phyloP scores from a whole-genome alignment of 2,113 vertebrate species.

The Solea senegalensis region DNA sequence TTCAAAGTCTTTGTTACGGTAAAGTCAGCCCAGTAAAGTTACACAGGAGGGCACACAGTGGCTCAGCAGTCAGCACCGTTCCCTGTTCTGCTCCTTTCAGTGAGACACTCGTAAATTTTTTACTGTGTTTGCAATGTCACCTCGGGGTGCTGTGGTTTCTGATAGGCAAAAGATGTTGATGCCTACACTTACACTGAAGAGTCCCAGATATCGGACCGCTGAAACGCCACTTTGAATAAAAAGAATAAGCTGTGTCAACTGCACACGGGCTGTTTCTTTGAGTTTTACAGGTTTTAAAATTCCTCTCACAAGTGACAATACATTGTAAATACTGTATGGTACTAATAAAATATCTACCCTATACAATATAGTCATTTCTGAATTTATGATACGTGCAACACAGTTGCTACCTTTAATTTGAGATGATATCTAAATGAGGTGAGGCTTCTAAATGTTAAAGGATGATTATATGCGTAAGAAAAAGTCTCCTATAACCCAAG shows the following conservation, averaged over 20 bases:
- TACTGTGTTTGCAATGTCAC: slow-evolving; percentile 28
- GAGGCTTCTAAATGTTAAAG: too few species aligned
- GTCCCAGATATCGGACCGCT: not conserved
- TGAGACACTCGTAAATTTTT: slow-evolving; percentile 26
- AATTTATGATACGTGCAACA: too few species aligned
- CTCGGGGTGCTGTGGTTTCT: slow-evolving; percentile 10
- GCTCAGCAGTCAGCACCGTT: slow-evolving; percentile 28
- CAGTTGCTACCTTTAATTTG: too few species aligned
- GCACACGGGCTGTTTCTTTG: not conserved
- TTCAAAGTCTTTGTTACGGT: slow-evolving; percentile 62
- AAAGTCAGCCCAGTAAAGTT: slow-evolving; percentile 54
- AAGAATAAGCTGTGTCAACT: not conserved
- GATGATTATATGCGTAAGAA: too few species aligned
- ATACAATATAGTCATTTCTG: too few species aligned
- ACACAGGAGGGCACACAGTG: slow-evolving; percentile 32
- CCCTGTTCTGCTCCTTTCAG: slow-evolving; percentile 17
- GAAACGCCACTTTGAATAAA: not conserved
- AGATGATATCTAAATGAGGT: too few species aligned
- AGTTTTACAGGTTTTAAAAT: not conserved
- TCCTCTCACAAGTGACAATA: too few species aligned
- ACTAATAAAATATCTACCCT: too few species aligned
- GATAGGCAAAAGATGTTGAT: not conserved
- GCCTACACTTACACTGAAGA: not conserved
- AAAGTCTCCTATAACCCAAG: too few species aligned
- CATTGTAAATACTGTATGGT: too few species aligned